Base-by-base conservation (phyloP, 2,888 invertebrate genomes). In the Patella pellucida region DNA sequence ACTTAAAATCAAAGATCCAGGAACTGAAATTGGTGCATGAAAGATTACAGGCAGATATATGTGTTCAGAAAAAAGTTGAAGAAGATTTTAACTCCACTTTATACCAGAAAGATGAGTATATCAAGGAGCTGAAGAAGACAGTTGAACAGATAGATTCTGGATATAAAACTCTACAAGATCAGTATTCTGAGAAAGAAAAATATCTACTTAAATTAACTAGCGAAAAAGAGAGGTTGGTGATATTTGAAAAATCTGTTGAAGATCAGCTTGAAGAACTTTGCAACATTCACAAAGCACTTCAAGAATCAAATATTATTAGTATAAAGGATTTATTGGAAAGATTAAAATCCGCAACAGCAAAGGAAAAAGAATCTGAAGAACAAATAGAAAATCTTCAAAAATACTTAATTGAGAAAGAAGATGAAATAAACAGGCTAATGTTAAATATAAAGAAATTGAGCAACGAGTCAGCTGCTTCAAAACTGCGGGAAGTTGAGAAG, bases 31-130 rank as follows among this genome's bases (percentile, higher is more conserved):
- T 15, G 31, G 56, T 54, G 4, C 19, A 69, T 79, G 71, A 67
- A 16, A 31, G 78, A 16, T 69, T 80, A 15, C 78, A 81, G 51
- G 71, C 78, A 54, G 83, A 81, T 68, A 27, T 83, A 16, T 19
- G 27, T 11, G 41, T 41, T n/a, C 16, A 74, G 12, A 73, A 27
- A 70, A 27, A 68, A 56, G 19, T 56, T 56, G 19, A 56, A 19
- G 56, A 56, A 56, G 56, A 19, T 56, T 19, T 11, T 56, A 56
- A 56, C 11, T 9, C 7, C 9, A 56, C 56, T 19, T 14, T 56
- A 19, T 19, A 74, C 31, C 77, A 78, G 73, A 79, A 72, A 52
- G 71, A 73, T 19, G 50, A 50, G 50, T 54, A 77, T 56, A 76
- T 80, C 5, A 68, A 75, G 11, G 23, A 75, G 23, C 73, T 82